Evolutionary conservation across 2,797 vertebrate genomes (phyloP).

Genomic region (Arnoldichthys spilopterus): DNA sequence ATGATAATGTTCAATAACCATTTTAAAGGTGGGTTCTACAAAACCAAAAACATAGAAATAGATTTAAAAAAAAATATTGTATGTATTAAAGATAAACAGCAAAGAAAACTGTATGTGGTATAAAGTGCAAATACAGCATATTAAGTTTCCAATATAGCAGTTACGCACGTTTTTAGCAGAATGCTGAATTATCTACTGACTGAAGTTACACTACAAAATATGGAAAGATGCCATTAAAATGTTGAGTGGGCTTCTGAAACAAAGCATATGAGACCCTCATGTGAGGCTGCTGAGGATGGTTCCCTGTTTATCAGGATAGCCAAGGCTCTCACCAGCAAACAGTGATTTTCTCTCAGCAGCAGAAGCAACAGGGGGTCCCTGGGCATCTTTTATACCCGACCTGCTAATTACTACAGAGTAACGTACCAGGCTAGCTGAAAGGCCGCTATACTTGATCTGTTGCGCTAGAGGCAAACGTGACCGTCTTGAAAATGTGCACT

Average conservation of each 20-base stretch:
- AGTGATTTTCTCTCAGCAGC: constrained; percentile 46
- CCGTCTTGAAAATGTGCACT: constrained; percentile 31
- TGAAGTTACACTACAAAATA: not conserved
- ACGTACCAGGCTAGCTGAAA: constrained; percentile 30
- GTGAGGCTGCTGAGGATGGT: not conserved
- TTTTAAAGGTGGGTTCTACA: too few species aligned
- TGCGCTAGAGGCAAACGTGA: constrained; percentile 47
- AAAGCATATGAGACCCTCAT: not conserved
- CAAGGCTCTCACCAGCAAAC: constrained; percentile 71
- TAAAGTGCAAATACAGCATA: too few species aligned
- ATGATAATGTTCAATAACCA: too few species aligned
- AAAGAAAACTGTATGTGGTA: too few species aligned
- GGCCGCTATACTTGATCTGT: constrained; percentile 17
- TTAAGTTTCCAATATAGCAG: not conserved
- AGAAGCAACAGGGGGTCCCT: constrained; percentile 57
- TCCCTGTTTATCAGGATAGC: constrained; percentile 47
- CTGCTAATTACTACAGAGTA: constrained; percentile 63
- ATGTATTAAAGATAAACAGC: too few species aligned
- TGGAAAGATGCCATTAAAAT: constrained; percentile 9
- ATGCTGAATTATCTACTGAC: constrained; percentile 6
- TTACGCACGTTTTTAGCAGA: too few species aligned
- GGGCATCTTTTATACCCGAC: constrained; percentile 31
- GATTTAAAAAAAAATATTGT: too few species aligned
- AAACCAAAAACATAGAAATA: too few species aligned
- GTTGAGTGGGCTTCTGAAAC: constrained; percentile 14